Evolutionary conservation across 2,888 invertebrate genomes (phyloP).

Genomic region (Cylloceria caligata): DNA sequence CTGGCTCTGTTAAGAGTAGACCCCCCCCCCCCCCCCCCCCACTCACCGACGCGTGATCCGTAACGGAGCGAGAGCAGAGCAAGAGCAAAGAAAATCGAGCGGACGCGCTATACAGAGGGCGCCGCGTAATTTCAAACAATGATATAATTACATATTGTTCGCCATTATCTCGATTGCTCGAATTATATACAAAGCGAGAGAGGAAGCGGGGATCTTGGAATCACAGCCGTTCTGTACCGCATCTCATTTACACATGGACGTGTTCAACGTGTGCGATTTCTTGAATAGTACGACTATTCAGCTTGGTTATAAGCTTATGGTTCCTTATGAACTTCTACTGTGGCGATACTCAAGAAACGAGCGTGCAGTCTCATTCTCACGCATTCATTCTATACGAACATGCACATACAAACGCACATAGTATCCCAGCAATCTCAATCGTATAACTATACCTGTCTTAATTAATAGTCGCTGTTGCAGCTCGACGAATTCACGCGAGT

Average conservation of each 20-base stretch:
- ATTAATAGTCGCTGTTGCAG: constrained; percentile 59
- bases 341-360: constrained; percentile 27
- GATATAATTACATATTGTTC: constrained; percentile 82
- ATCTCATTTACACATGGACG: constrained; percentile 21
- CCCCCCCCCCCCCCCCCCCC: too few species aligned
- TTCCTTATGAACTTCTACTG: constrained; percentile 31
- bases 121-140: constrained; percentile 81
- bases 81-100: constrained; percentile 54
- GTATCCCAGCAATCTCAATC: constrained; percentile 55
- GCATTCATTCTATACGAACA: constrained; percentile 56
- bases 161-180: constrained; percentile 81
- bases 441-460: constrained; percentile 53
- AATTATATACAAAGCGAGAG: constrained; percentile 75
- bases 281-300: constrained; percentile 31
- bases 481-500: constrained; percentile 51
- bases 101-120: constrained; percentile 71
- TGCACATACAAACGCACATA: not conserved
- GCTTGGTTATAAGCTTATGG: constrained; percentile 1
- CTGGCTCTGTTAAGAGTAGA: constrained; percentile 41
- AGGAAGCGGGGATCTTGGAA: constrained; percentile 57
- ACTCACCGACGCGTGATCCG: constrained; percentile 59
- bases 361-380: constrained; percentile 64
- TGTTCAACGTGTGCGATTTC: constrained; percentile 42
- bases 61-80: constrained; percentile 55
- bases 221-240: constrained; percentile 53